phyloP scores from a whole-genome alignment of 2,113 vertebrate genomes.

The Melanerpes aurifrons region DNA sequence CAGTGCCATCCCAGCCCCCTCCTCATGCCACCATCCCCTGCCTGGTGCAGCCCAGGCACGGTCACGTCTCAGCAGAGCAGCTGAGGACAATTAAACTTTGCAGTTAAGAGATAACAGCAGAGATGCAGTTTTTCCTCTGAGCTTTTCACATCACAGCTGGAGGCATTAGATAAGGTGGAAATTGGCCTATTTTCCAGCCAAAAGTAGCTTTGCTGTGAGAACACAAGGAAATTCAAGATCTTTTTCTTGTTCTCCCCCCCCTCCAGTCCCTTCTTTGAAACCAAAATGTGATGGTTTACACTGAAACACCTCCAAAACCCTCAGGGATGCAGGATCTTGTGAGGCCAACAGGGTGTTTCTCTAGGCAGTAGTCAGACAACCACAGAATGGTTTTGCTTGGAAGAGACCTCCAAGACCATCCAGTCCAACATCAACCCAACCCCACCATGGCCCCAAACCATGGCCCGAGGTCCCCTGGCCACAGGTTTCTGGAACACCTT shows the following conservation, averaged over 20 bases:
- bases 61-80: not conserved
- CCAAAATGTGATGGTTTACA: not conserved
- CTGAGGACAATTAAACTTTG: slow-evolving; percentile 62
- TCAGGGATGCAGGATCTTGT: not conserved
- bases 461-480: no score
- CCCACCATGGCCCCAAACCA: no score
- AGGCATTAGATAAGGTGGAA: slow-evolving; percentile 68
- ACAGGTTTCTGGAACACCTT: no score
- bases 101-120: slow-evolving; percentile 37
- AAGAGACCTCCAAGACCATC: no score
- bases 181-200: slow-evolving; percentile 59
- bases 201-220: not conserved
- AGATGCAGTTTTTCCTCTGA: slow-evolving; percentile 40
- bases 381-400: no score
- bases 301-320: rapidly evolving
- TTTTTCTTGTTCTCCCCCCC: not conserved
- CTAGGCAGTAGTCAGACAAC: not conserved
- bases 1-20: not conserved
- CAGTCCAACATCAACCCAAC: no score
- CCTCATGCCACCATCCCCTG: not conserved
- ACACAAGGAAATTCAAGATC: not conserved
- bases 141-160: slow-evolving; percentile 62
- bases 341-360: not conserved
- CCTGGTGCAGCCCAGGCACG: not conserved
- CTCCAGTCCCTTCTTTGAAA: not conserved